Conservation (phyloP, 2,797 vertebrate genomes). For the Lepidocolaptes lacrymiger region DNA sequence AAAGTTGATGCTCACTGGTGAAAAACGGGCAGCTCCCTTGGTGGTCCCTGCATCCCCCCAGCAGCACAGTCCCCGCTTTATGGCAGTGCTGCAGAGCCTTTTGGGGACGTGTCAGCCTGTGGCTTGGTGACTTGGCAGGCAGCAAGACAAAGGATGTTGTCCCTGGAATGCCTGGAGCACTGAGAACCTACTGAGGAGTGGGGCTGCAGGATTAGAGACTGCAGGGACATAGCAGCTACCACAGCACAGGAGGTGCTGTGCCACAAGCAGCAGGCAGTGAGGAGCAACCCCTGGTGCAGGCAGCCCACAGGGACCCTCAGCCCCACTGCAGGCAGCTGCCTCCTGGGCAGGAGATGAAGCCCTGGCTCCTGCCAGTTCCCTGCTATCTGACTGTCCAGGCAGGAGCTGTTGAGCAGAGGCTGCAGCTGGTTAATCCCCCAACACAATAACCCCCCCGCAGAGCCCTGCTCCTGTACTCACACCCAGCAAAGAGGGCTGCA, state of each 20-base stretch:
- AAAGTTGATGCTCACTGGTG: neutral
- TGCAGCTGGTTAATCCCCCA: neutral
- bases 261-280: neutral
- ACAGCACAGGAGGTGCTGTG: rapidly evolving
- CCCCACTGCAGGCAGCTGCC: neutral
- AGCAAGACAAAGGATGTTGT: neutral
- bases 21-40: neutral
- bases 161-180: neutral
- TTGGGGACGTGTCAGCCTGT: rapidly evolving
- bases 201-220: neutral
- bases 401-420: neutral
- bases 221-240: neutral
- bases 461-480: neutral
- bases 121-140: neutral
- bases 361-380: neutral
- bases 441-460: neutral
- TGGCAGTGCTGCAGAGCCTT: neutral
- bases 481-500: neutral
- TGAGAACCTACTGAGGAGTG: rapidly evolving
- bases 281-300: neutral
- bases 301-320: neutral
- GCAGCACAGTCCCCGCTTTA: neutral
- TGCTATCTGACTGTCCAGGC: neutral
- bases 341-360: neutral
- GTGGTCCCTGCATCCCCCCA: neutral